Conservation (phyloP, 2,888 invertebrate genomes). For the Automeris io region DNA sequence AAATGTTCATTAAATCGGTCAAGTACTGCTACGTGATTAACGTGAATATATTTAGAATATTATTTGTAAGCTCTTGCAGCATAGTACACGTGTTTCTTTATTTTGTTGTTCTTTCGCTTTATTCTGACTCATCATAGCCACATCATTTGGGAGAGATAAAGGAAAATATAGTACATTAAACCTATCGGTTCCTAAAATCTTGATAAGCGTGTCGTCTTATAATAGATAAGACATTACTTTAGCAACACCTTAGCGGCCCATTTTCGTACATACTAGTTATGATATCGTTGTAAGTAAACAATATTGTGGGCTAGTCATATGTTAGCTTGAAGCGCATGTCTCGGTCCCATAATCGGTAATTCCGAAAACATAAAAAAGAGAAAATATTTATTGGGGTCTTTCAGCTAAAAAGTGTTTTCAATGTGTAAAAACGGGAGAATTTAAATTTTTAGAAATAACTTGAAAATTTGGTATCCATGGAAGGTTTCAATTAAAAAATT, state of each 20-base stretch:
- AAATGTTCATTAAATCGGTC: neutral
- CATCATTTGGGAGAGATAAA: conserved; percentile 2
- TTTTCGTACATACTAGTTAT: conserved; percentile 42
- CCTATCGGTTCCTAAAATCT: neutral
- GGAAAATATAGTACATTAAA: neutral
- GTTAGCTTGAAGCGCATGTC: conserved; percentile 30
- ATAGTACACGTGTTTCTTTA: conserved; percentile 2
- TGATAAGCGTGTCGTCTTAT: conserved; percentile 25
- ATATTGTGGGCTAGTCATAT: conserved; percentile 49
- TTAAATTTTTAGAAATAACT: too few relatives aligned
- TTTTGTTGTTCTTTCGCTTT: neutral
- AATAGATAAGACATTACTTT: conserved; percentile 35
- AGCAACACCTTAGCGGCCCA: conserved; percentile 57
- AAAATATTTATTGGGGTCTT: too few relatives aligned
- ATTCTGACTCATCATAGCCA: neutral
- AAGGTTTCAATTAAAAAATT: too few relatives aligned
- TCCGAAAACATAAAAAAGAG: conserved; percentile 8
- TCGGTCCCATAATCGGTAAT: conserved; percentile 20
- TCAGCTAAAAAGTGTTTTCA: too few relatives aligned
- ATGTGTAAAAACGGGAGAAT: too few relatives aligned
- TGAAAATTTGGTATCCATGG: too few relatives aligned
- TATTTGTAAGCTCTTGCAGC: neutral
- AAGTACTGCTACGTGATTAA: neutral
- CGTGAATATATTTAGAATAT: neutral
- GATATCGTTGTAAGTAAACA: conserved; percentile 42